Percentiles rank a stretch among this genome's conserved stretches.
These are phyloP conservation scores for Bufo bufo DNA, from an alignment of 2,113 vertebrate species.

Conservation along the genomic window DNA sequence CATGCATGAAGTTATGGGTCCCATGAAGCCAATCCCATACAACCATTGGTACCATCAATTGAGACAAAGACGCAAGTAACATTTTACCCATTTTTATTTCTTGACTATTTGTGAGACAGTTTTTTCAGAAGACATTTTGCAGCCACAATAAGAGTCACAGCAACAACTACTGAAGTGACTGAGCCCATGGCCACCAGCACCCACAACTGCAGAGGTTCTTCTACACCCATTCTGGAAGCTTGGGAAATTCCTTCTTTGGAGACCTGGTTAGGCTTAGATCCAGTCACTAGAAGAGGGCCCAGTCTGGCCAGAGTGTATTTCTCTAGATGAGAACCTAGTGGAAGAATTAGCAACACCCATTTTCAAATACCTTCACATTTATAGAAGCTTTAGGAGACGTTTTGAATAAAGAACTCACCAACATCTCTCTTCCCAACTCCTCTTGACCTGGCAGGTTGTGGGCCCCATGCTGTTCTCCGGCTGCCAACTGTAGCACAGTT, in stretches of 20 bases:
- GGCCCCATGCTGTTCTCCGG: neutral
- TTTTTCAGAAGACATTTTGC: neutral
- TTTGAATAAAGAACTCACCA: neutral
- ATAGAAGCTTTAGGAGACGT: no score
- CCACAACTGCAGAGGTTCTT: neutral
- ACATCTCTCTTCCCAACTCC: neutral
- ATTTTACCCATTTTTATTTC: no score
- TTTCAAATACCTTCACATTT: no score
- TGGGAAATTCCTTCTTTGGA: neutral
- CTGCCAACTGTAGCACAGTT: constrained; percentile 56
- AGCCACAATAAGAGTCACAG: neutral
- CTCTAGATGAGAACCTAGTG: neutral
- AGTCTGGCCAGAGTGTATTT: neutral
- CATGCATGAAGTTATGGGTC: no score
- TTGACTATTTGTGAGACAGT: no score
- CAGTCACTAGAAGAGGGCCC: constrained; percentile 4
- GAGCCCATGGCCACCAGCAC: constrained; percentile 1
- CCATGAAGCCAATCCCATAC: no score
- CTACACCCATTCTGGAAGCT: neutral
- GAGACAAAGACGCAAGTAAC: no score
- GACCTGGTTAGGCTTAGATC: no score
- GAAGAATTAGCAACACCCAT: neutral
- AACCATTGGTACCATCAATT: no score
- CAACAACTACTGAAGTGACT: neutral
- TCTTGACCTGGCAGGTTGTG: accelerated